Conservation (phyloP, 2,113 vertebrate genomes). For the Ibidorhyncha struthersii region DNA sequence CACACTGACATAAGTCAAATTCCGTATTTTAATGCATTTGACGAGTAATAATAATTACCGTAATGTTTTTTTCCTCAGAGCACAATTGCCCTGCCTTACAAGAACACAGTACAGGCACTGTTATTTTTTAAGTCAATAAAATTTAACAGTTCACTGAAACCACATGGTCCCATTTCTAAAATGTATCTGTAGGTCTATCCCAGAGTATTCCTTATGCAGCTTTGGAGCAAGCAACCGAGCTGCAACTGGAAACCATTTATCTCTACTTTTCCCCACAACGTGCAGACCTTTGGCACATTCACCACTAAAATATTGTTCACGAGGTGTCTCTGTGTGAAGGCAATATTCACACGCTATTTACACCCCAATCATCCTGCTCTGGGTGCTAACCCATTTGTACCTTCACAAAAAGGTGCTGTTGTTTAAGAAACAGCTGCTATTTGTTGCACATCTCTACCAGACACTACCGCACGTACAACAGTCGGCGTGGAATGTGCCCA, state of each 20-base stretch:
- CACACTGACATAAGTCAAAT: background rate
- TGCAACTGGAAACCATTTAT: background rate
- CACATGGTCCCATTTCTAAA: fast-evolving
- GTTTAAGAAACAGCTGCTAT: background rate
- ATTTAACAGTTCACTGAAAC: background rate
- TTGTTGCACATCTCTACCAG: background rate
- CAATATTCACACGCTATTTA: fast-evolving
- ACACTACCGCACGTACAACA: background rate
- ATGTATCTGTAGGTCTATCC: fast-evolving
- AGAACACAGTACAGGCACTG: background rate
- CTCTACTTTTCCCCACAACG: fast-evolving
- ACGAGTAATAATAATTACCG: background rate
- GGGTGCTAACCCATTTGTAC: fast-evolving
- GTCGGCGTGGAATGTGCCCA: background rate
- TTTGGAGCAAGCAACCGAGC: background rate
- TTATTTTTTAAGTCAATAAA: background rate
- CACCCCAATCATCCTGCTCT: fast-evolving
- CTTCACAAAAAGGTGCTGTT: background rate
- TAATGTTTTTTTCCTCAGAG: background rate
- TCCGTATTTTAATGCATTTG: background rate
- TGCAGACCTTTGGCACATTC: background rate
- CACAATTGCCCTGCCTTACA: background rate
- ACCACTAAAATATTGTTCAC: fast-evolving
- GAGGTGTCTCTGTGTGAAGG: background rate
- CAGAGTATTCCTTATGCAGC: background rate